These are phyloP conservation scores for Corythoichthys haematopterus DNA, from an alignment of 2,113 vertebrate species.

Conservation along the genomic window DNA sequence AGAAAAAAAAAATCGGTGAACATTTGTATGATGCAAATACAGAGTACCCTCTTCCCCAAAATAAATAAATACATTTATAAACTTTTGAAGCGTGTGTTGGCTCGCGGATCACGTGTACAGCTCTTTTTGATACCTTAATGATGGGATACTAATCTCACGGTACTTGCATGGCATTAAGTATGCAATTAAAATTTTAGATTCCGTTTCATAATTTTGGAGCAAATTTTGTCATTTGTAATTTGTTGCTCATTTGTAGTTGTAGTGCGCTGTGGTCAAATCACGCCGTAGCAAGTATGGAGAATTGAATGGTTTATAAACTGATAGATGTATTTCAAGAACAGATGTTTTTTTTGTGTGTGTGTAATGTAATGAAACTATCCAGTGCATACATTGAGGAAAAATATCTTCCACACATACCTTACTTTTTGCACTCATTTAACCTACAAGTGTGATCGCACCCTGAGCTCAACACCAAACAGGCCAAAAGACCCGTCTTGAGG, in stretches of 20 bases:
- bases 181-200: background rate
- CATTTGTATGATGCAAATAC: too few relatives aligned
- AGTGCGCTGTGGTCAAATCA: background rate
- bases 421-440: slow-evolving; percentile 12
- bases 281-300: background rate
- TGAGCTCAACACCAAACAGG: slow-evolving; percentile 19
- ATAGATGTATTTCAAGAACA: background rate
- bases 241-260: background rate
- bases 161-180: background rate
- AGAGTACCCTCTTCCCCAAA: too few relatives aligned
- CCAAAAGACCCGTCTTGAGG: slow-evolving; percentile 8
- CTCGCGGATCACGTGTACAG: background rate
- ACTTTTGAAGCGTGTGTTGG: too few relatives aligned
- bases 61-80: too few relatives aligned
- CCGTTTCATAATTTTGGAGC: background rate
- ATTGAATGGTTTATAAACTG: background rate
- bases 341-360: background rate
- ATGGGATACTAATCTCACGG: background rate
- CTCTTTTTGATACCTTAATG: background rate
- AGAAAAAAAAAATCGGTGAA: too few relatives aligned
- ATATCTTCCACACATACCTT: background rate
- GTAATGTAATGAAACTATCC: background rate
- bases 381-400: background rate
- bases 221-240: background rate
- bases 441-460: slow-evolving; percentile 32